Evolutionary conservation across 2,113 vertebrate genomes (phyloP).

Genomic region (Trematocara unimaculatum): DNA sequence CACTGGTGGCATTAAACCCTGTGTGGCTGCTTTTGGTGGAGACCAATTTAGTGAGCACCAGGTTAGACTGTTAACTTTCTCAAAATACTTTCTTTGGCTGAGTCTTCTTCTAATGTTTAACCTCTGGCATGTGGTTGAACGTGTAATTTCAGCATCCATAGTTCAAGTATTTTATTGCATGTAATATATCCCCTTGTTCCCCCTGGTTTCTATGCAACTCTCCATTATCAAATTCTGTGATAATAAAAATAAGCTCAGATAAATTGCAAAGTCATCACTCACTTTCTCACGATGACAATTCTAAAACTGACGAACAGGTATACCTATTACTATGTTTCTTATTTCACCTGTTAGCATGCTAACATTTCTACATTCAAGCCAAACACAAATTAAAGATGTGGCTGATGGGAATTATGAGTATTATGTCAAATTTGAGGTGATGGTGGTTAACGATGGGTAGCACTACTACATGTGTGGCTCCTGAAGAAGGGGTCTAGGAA

Average conservation of each 20-base stretch:
- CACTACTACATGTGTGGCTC: not conserved
- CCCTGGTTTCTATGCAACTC: not conserved
- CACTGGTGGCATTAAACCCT: constrained; percentile 96
- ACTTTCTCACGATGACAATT: not conserved
- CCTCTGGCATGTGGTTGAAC: not conserved
- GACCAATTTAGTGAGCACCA: constrained; percentile 90
- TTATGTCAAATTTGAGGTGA: not conserved
- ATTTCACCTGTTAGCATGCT: not conserved
- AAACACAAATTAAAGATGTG: not conserved
- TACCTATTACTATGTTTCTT: not conserved
- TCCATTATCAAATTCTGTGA: not conserved
- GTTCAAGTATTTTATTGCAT: not conserved
- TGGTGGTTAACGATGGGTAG: not conserved
- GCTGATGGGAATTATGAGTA: not conserved
- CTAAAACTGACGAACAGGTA: not conserved
- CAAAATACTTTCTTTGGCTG: not conserved
- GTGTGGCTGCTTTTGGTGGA: constrained; percentile 92
- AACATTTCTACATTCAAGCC: not conserved
- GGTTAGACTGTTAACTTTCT: constrained; percentile 59
- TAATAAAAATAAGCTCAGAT: not conserved
- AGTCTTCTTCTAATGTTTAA: not conserved
- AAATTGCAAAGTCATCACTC: not conserved
- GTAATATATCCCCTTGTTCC: not conserved
- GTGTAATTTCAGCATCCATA: not conserved
- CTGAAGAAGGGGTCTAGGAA: not conserved